Evolutionary conservation across 1,140 invertebrate species (phyloP), one percentile per base, ranked within the genome.

Genomic region (Cotesia vestalis): DNA sequence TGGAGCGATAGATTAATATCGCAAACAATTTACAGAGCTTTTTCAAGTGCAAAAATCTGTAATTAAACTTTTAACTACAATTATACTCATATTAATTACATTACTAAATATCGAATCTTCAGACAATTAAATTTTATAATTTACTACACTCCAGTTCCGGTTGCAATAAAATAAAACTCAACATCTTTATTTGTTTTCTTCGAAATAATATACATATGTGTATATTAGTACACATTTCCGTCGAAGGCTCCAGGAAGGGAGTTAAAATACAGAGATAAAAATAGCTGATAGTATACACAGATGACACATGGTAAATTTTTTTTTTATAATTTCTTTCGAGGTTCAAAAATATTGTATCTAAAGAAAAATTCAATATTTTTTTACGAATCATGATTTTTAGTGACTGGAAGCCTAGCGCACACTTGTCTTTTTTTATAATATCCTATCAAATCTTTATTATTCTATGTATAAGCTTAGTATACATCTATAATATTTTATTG

Each of bases 381-480:
- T 17, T 20, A 5, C 20, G 17, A 64, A 64, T 51, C 62, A 51
- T 64, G 62, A 64, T 51, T 64, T 64, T 38, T 35, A 12, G 35
- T 36, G 46, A 27, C 27, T 27, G 27, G 27, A 27, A 64, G 9
- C 4, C 53, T 62, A 36, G 27, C 46, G 62, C 51, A 64, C 8
- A 46, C 6, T n/a, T 51, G 12, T 64, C n/a, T 12, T 14, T 0
- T 20, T n/a, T 4, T 6, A 62, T 2, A 62, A 51, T n/a, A 46
- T 14, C 52, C 62, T 11, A 64, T 64, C 62, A n/a, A 64, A 64
- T 64, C 17, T 36, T 67, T 67, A 67, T 55, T 67, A n/a, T 36
- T 63, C 61, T 61, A 20, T 27, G 36, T 27, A 27, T 64, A 53
- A 8, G 70, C 17, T 55, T 52, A 51, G 34, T 40, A 36, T 46